Base-by-base conservation (phyloP, 2,797 vertebrate species). In the Scarus forsteni region DNA sequence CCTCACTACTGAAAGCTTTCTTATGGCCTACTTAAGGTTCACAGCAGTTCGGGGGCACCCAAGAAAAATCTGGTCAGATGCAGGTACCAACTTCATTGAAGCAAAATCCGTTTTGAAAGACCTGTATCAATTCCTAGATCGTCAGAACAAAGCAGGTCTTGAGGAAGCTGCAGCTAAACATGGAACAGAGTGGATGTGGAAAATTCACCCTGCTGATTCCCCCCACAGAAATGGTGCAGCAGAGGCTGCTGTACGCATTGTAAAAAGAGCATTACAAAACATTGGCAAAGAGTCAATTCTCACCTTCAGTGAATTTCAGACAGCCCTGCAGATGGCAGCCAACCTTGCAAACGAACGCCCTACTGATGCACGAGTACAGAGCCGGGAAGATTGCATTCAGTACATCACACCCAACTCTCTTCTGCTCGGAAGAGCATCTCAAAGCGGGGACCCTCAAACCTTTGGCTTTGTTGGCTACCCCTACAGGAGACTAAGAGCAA, bases 201-300 rank as follows among this genome's bases (percentile, higher is more conserved):
- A 71, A 18, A 57, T 79, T 13, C 66, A 64, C 27, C 67, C 67
- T 0, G 66, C 35, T 0, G 60, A 79, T 49, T 75, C 60, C 9
- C 67, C 62, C 49, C 75, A 75, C 35, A 54, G 75, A 8, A 68
- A 75, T 53, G 62, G 79, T 6, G 70, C 63, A 19, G 59, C 75
- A 14, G 74, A 70, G 46, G 66, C 58, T 14, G 58, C 70, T 60
- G 62, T 77, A 0, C 5, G 15, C 0, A 14, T 74, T 7, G 18
- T 67, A 18, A 57, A 68, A 10, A 62, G 34, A 7, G 59, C 43
- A 10, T 54, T 68, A 11, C 59, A 71, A 35, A 45, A n/a, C 1
- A 46, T 75, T 19, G 54, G 50, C 7, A 40, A 39, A 11, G 34
- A 19, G 2, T 6, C 53, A 14, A 1, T 0, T 1, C n/a, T 63